phyloP scores from a whole-genome alignment of 2,888 invertebrate species.

The Merodon equestris region DNA sequence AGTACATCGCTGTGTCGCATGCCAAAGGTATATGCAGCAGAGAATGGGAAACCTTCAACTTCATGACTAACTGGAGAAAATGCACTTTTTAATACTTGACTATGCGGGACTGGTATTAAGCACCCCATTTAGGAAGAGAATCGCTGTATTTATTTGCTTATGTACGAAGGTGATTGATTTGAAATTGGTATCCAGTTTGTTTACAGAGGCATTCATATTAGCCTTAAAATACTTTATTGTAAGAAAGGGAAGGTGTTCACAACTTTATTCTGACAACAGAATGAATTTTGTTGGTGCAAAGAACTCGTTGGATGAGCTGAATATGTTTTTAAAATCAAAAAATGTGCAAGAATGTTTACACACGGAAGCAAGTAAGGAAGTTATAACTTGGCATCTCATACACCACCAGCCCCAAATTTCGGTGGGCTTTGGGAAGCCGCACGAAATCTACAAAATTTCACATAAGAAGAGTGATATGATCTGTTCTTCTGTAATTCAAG shows the following conservation, averaged over 20 bases:
- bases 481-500: neutral
- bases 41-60: neutral
- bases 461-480: neutral
- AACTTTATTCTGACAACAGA: conserved; percentile 53
- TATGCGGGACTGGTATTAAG: no score
- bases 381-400: no score
- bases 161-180: conserved; percentile 70
- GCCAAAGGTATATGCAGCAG: neutral
- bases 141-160: conserved; percentile 27
- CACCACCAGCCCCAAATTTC: no score
- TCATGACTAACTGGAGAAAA: neutral
- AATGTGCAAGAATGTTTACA: no score
- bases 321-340: no score
- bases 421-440: no score
- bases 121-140: no score
- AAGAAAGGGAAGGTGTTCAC: conserved; percentile 46
- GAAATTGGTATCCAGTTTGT: no score
- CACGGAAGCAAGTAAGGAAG: no score
- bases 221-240: conserved; percentile 70
- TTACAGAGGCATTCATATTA: conserved; percentile 17
- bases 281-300: conserved; percentile 54
- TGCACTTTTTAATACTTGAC: neutral
- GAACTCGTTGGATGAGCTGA: neutral
- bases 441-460: neutral
- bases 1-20: no score